Conservation (phyloP, 2,888 invertebrate species). For the Uloborus plumipes region DNA sequence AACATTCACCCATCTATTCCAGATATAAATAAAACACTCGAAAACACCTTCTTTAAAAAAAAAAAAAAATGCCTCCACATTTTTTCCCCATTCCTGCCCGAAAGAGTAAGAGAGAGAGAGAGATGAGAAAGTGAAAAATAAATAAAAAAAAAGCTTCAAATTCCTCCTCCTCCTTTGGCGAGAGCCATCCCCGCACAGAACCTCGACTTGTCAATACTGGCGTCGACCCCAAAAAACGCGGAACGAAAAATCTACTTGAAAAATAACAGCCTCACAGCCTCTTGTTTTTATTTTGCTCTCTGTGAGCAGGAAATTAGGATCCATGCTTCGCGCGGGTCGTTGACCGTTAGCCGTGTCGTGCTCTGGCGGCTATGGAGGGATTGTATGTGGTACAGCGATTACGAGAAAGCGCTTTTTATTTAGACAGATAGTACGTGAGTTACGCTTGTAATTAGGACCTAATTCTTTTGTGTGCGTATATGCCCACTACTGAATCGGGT, state of each 20-base stretch:
- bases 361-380: slow-evolving; percentile 7
- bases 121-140: too few species aligned
- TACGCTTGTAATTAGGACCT: slow-evolving; percentile 11
- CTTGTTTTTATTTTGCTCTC: slow-evolving; percentile 8
- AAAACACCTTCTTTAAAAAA: too few species aligned
- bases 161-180: too few species aligned
- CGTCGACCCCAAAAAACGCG: slow-evolving; percentile 6
- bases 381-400: slow-evolving; percentile 13
- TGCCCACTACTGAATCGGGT: neutral
- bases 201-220: neutral
- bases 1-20: too few species aligned
- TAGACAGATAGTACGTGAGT: slow-evolving; percentile 5
- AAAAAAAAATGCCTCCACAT: too few species aligned
- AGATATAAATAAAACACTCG: too few species aligned
- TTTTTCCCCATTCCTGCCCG: too few species aligned
- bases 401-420: slow-evolving; percentile 20
- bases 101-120: too few species aligned
- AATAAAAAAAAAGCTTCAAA: too few species aligned
- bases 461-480: slow-evolving; percentile 9
- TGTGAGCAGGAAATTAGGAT: slow-evolving; percentile 21
- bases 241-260: neutral
- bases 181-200: too few species aligned
- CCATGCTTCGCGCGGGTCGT: slow-evolving; percentile 6
- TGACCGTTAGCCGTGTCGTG: slow-evolving; percentile 21
- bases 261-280: slow-evolving; percentile 21